phyloP scores from a whole-genome alignment of 2,888 invertebrate species.

The Ichneumoninae sp. region DNA sequence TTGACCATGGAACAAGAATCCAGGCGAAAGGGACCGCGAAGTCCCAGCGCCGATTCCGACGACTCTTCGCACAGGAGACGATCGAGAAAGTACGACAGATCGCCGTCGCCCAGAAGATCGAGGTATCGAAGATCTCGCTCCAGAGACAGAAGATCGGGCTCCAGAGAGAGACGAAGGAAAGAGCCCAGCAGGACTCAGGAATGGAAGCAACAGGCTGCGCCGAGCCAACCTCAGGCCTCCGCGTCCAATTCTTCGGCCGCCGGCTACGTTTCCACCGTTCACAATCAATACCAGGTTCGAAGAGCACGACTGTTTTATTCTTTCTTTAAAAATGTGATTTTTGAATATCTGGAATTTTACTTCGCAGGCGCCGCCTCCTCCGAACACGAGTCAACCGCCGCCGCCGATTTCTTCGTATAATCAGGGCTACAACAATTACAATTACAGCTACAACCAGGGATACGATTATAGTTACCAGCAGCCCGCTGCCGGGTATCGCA shows the following conservation, averaged over 20 bases:
- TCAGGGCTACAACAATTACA: slow-evolving; percentile 81
- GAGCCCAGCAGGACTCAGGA: slow-evolving; percentile 77
- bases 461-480: slow-evolving; percentile 82
- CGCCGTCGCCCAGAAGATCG: slow-evolving; percentile 79
- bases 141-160: slow-evolving; percentile 80
- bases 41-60: slow-evolving; percentile 81
- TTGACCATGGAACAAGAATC: slow-evolving; percentile 76
- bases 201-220: slow-evolving; percentile 76
- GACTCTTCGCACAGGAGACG: slow-evolving; percentile 79
- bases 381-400: slow-evolving; percentile 82
- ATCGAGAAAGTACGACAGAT: slow-evolving; percentile 81
- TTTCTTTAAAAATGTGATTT: background rate
- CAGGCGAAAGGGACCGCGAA: slow-evolving; percentile 80
- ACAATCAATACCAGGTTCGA: slow-evolving; percentile 81
- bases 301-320: background rate
- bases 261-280: slow-evolving; percentile 77
- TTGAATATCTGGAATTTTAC: no score
- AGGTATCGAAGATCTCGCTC: slow-evolving; percentile 81
- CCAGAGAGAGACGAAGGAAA: slow-evolving; percentile 80
- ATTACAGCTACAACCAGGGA: slow-evolving; percentile 79
- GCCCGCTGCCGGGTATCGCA: slow-evolving; percentile 78
- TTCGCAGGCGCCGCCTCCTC: slow-evolving; percentile 78
- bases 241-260: slow-evolving; percentile 72
- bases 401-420: slow-evolving; percentile 79
- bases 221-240: slow-evolving; percentile 71